These are phyloP conservation scores for Acrobasis suavella DNA, from an alignment of 2,888 invertebrate genomes.

Conservation along the genomic window DNA sequence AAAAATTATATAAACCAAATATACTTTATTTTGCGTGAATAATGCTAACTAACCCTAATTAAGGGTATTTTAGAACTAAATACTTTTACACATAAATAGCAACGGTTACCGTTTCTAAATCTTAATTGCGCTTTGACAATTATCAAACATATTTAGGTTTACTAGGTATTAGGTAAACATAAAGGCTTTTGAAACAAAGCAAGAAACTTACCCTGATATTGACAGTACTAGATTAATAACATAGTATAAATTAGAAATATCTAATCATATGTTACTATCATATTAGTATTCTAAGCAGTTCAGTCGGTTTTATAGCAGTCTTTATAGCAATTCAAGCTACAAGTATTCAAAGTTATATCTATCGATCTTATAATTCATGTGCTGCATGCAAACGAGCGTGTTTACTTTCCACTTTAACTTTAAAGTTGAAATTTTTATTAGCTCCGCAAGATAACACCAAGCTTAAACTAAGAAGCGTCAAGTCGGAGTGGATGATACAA, in stretches of 20 bases:
- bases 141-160: no score
- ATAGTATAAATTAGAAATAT: no score
- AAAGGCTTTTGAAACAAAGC: no score
- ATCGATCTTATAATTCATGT: conserved; percentile 8
- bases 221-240: no score
- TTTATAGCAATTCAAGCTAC: background rate
- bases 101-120: background rate
- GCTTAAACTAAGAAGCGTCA: conserved; percentile 73
- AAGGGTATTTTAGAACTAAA: conserved; percentile 45
- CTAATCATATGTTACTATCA: no score
- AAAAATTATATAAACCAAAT: conserved; percentile 29
- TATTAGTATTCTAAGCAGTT: no score
- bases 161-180: no score
- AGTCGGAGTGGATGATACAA: conserved; percentile 69
- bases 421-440: conserved; percentile 48
- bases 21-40: conserved; percentile 41
- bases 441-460: conserved; percentile 46
- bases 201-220: no score
- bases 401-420: conserved; percentile 23
- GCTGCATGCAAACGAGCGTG: conserved; percentile 12
- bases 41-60: conserved; percentile 44
- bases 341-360: background rate
- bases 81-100: conserved; percentile 28
- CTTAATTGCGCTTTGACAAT: background rate
- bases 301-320: background rate